Evolutionary conservation across 2,113 vertebrate genomes (phyloP), one percentile per base, ranked within the genome.

Genomic region (Leptocoma aspasia): DNA sequence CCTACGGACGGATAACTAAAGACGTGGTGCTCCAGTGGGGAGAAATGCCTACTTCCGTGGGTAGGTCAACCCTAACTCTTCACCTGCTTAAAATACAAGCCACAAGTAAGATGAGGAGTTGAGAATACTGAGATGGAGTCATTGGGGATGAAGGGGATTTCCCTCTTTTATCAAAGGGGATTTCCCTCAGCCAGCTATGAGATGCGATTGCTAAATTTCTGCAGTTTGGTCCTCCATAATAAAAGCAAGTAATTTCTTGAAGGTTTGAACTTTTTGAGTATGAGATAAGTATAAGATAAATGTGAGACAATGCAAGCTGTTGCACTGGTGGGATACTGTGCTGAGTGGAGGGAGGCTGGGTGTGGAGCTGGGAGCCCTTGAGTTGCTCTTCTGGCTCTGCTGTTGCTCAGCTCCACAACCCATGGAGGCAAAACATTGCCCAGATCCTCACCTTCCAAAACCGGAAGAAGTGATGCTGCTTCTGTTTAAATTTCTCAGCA

Each of bases 11-110:
- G 94, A 99, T 99, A 98, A 99, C 99, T 94, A 99, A 99, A 98
- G 99, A 99, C 92, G 99, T 99, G 98, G 99, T 99, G 98, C 99
- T 99, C 90, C 99, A 99, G 98, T 99, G 99, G 99, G 99, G 99
- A 98, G 99, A 99, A 98, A 99, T 99, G 99, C 99, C 99, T 97
- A 99, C 99, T 78, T 99, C 99, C 24, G 99, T 99, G 97, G 99
- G 99, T 99, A 99, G 97, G 99, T 99, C 95, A 95, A 33, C 86
- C 92, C 85, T 97, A 96, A 96, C 90, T 95, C 97, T 97, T 94
- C 94, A 84, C 84, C 95, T 95, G 94, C 85, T 21, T 75, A 75
- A 94, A 82, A 92, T 60, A 85, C 81, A 90, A 56, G 64, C 92
- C 96, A 71, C 80, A 54, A 97, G 83, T 95, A 79, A 92, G 84